Base-by-base conservation (phyloP, 2,888 invertebrate genomes). In the Agelastica alni region DNA sequence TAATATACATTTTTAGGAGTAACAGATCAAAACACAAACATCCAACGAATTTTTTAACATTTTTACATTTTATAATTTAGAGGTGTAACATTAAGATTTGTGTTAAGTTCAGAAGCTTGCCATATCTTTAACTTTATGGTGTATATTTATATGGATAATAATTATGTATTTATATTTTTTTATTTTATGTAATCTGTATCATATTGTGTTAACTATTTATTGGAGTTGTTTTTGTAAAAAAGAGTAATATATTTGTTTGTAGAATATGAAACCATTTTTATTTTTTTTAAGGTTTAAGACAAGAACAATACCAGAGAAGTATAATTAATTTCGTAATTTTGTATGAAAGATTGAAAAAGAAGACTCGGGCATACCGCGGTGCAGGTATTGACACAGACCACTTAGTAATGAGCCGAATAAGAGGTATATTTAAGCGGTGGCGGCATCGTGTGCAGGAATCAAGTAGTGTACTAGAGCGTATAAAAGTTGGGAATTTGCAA, bases 171-270 rank as follows among this genome's bases (percentile, higher is more conserved):
- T n/a, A n/a, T n/a, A n/a, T n/a, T n/a, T 17, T 26, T 22, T 22
- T 20, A 41, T 22, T 51, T 51, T 20, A 17, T 32, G 26, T 10
- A 26, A 16, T 42, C 10, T 32, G 20, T 43, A 42, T 22, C 13
- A 43, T 16, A 20, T 22, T 49, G 20, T 37, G 32, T 51, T 14
- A 53, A 48, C 36, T 58, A 59, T 59, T 54, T 56, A 59, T 56
- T 46, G 26, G 7, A 48, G 12, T 49, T 53, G 51, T 56, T 59
- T 56, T 59, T 51, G 37, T 52, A 47, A 46, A 53, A 51, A 45
- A 59, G 59, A 59, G 59, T 59, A 59, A 59, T 59, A 59, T 59
- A 59, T 59, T 56, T 45, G 30, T 53, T 53, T 48, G 53, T 53
- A 53, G 43, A 20, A 44, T 30, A 18, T 6, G 18, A 26, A 36